A percentile compares a stretch with the other conserved stretches of the same genome.
Evolutionary conservation across 2,888 invertebrate species (phyloP).

Genomic region (Imbricaverruca yamaguchii): DNA sequence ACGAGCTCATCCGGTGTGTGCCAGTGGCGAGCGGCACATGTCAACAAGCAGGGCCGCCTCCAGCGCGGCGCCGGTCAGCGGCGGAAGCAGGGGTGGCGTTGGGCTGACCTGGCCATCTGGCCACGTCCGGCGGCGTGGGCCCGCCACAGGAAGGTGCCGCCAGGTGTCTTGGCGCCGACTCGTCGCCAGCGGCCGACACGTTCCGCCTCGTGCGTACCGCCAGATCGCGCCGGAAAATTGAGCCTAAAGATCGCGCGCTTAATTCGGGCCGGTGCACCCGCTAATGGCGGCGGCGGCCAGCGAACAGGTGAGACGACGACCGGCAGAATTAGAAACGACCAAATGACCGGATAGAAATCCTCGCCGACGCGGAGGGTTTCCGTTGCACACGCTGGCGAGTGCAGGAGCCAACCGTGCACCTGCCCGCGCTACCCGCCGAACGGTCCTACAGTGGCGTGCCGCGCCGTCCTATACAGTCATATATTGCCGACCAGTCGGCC

Average conservation of each 20-base stretch:
- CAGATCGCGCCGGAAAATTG: neutral
- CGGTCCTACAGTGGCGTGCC: too few relatives aligned
- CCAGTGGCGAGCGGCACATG: too few relatives aligned
- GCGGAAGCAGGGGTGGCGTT: neutral
- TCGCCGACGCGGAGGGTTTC: neutral
- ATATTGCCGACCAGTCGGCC: too few relatives aligned
- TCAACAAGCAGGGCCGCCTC: too few relatives aligned
- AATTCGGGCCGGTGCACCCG: neutral
- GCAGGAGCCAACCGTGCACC: neutral
- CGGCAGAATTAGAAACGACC: neutral
- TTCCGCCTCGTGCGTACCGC: neutral
- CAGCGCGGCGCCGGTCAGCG: too few relatives aligned
- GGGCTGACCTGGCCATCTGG: neutral
- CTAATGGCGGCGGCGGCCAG: neutral
- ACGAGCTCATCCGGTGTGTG: too few relatives aligned
- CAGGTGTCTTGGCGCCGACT: neutral
- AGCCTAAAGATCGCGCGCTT: neutral
- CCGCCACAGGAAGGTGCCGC: neutral
- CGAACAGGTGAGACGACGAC: neutral
- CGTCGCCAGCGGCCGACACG: neutral
- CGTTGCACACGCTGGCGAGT: too few relatives aligned
- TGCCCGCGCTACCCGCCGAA: neutral
- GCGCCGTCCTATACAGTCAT: too few relatives aligned
- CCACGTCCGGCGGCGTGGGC: neutral
- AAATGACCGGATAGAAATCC: conserved; percentile 19